phyloP scores from a whole-genome alignment of 2,113 vertebrate genomes.

The Maccullochella peelii region DNA sequence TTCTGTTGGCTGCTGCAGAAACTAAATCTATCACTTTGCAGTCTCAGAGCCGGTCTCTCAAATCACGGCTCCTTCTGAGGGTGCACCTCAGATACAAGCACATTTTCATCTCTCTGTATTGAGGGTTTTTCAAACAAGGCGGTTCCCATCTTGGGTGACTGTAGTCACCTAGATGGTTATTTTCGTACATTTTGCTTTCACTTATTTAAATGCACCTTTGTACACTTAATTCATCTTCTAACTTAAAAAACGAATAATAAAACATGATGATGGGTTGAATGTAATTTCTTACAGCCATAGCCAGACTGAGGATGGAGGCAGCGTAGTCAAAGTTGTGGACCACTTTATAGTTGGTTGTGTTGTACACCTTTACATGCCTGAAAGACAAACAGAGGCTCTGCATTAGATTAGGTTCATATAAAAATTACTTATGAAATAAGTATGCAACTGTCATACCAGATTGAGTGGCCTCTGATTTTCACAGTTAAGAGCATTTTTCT shows the following conservation, averaged over 20 bases:
- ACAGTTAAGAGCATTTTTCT: background rate
- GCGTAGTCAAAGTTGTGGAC: conserved; percentile 96
- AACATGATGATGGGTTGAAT: background rate
- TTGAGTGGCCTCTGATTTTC: background rate
- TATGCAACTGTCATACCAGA: background rate
- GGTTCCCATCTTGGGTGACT: background rate
- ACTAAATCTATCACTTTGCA: background rate
- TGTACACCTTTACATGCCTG: conserved; percentile 98
- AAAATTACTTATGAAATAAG: background rate
- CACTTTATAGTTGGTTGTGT: conserved; percentile 94
- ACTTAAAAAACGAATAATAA: background rate
- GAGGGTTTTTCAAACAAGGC: background rate
- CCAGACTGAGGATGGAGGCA: conserved; percentile 94
- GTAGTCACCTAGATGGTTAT: background rate
- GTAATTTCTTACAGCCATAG: conserved; percentile 89
- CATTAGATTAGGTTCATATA: conserved; percentile 10
- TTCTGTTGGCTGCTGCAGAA: conserved; percentile 18
- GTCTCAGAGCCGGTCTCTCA: background rate
- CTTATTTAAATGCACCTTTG: background rate
- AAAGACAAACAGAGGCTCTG: conserved; percentile 33
- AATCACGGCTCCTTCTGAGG: background rate
- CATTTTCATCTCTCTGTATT: background rate
- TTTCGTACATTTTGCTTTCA: background rate
- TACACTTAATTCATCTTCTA: background rate
- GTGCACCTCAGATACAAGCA: background rate